Base-by-base conservation (phyloP, 30 jellyfish, hydroid and myxozoan genomes). In the Turritopsis dohrnii region DNA sequence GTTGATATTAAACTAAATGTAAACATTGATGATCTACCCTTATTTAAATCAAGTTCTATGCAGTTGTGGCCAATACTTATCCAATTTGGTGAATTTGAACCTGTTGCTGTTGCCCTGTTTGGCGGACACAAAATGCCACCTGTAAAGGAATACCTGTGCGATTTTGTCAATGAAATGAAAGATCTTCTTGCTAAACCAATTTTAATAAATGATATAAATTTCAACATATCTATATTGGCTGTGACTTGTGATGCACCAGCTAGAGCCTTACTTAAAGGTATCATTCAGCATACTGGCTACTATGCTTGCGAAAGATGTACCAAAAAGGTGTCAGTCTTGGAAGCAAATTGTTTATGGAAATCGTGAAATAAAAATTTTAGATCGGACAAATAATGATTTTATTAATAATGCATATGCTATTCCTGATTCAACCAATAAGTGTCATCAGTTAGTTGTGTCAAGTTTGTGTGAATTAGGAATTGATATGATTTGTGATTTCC, bases 231-330 rank as follows among this genome's bases (percentile, higher is more conserved):
- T 41, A 52, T 72, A 24, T 22, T 28, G 18, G 54, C 75, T 29
- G 69, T 86, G 65, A 52, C 73, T 26, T 74, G 86, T 72, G 90
- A 84, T 31, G 86, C 86, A 52, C 86, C 90, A 28, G 86, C 90
- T 21, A 84, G 90, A 29, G 72, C 90, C 5, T 84, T 72, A 52
- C 86, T 84, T 23, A 74, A 84, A 54, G 74, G 86, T 28, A 72
- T 41, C 5, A 29, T 54, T 17, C 65, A 25, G 77, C 90, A 84
- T 28, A 74, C 71, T 54, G 86, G 81, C 60, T 84, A 84, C 71
- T 65, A 84, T 75, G 25, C 85, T 17, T 84, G 90, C 60, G 90
- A 84, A 72, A 52, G 90, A 76, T 84, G 90, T 31, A 52, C 81
- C 1, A 23, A 21, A 52, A 72, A 22, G 90, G 90, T 41, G 5